Evolutionary conservation across 2,888 invertebrate genomes (phyloP), one percentile per base, ranked within the genome.

Genomic region (Chrysotoxum bicinctum): DNA sequence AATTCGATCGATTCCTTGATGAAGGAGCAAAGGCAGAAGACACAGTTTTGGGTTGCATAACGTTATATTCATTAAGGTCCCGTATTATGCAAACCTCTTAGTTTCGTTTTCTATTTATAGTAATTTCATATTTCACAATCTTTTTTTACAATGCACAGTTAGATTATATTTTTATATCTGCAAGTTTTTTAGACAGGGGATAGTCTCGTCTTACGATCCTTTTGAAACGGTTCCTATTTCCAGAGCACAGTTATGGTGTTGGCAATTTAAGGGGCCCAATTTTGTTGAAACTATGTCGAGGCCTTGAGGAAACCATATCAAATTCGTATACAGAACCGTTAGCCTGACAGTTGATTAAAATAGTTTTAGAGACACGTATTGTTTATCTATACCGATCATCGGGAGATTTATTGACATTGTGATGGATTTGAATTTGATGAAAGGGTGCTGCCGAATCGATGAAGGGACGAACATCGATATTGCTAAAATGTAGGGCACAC

Each of bases 181-280:
- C 72, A 80, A 77, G 85, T 32, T 80, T 72, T 79, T 62, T 19
- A 52, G 16, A 64, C 50, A 75, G n/a, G 16, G 7, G 14, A n/a
- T 40, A 66, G 68, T 68, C 45, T 80, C 85, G 19, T 76, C 62
- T 77, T 85, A 85, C 72, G 62, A 56, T 66, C 35, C 56, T 66
- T 45, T 50, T 30, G n/a, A 76, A 35, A n/a, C 48, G 69, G 52
- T 70, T 62, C 52, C 9, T 62, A 62, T 43, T 72, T 58, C 32
- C 16, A 50, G 37, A 35, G 19, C 62, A 80, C 84, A 75, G 84
- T 89, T 89, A 88, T 88, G 87, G 6, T 19, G 19, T 89, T 2
- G 7, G 10, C 88, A 6, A 9, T 89, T 88, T 78, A 88, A 89
- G 87, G 88, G 89, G 92, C 88, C 87, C 75, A 73, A 75, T 68